Conservation (phyloP, 1,140 invertebrate species). For the Hirudo medicinalis region DNA sequence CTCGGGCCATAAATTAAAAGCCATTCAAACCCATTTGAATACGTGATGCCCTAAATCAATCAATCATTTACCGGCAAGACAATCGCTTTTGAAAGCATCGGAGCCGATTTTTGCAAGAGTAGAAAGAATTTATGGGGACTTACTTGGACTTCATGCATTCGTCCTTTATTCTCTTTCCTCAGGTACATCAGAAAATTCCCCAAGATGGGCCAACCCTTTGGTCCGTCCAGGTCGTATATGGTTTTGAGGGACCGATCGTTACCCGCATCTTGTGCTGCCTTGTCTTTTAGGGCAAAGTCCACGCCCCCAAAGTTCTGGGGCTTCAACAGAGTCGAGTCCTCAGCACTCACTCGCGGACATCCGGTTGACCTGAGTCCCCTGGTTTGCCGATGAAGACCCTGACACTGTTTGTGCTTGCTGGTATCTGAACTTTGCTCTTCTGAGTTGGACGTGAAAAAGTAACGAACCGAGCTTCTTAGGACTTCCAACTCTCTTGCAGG, state of each 20-base stretch:
- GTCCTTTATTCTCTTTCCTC: constrained; percentile 20
- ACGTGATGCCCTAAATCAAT: no score
- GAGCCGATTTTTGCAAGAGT: no score
- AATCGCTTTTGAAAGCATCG: no score
- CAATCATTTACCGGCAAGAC: no score
- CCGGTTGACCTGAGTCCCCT: background rate
- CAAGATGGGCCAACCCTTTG: constrained; percentile 18
- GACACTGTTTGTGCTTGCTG: no score
- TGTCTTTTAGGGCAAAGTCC: background rate
- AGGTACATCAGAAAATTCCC: constrained; percentile 21
- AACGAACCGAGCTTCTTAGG: no score
- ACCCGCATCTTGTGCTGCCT: background rate
- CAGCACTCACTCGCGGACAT: background rate
- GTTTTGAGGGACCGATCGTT: constrained; percentile 10
- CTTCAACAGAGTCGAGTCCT: background rate
- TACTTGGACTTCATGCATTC: constrained; percentile 20
- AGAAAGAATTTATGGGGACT: background rate
- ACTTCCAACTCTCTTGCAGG: no score
- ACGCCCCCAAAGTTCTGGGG: background rate
- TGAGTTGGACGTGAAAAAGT: no score
- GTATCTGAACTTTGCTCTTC: no score
- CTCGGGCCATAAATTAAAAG: no score
- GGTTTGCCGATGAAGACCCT: no score
- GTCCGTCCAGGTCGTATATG: constrained; percentile 17
- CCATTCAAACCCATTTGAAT: no score